These are phyloP conservation scores for Argyresthia goedartella DNA, from an alignment of 2,888 invertebrate genomes.

Conservation along the genomic window DNA sequence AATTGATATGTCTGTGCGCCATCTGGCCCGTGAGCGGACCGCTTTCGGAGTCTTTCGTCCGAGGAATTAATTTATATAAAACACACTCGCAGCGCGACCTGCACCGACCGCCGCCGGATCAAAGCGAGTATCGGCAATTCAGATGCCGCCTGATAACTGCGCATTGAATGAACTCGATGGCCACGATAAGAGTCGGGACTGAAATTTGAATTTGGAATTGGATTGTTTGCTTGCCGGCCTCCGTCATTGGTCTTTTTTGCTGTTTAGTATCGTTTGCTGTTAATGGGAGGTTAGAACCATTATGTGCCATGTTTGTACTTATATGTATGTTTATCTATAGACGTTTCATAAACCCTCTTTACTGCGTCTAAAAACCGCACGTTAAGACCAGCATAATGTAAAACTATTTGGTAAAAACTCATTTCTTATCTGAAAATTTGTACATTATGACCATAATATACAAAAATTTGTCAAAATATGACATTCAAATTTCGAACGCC, in stretches of 20 bases:
- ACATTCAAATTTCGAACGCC: no score
- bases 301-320: no score
- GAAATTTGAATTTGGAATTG: not conserved
- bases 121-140: slow-evolving; percentile 35
- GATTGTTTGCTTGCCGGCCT: not conserved
- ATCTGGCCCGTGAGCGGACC: slow-evolving; percentile 67
- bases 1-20: slow-evolving; percentile 67
- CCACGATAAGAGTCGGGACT: not conserved
- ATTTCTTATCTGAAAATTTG: no score
- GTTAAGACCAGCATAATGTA: no score
- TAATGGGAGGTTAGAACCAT: not conserved
- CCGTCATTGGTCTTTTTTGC: not conserved
- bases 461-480: no score
- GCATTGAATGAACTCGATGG: slow-evolving; percentile 17
- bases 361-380: no score
- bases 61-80: slow-evolving; percentile 69
- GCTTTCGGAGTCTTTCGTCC: slow-evolving; percentile 58
- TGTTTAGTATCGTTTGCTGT: not conserved
- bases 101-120: slow-evolving; percentile 23
- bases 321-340: no score
- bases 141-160: slow-evolving; percentile 27
- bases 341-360: no score
- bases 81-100: slow-evolving; percentile 34
- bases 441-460: no score
- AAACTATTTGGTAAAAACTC: no score